Conservation (phyloP, 2,113 vertebrate genomes). For the Aspiorhynchus laticeps region DNA sequence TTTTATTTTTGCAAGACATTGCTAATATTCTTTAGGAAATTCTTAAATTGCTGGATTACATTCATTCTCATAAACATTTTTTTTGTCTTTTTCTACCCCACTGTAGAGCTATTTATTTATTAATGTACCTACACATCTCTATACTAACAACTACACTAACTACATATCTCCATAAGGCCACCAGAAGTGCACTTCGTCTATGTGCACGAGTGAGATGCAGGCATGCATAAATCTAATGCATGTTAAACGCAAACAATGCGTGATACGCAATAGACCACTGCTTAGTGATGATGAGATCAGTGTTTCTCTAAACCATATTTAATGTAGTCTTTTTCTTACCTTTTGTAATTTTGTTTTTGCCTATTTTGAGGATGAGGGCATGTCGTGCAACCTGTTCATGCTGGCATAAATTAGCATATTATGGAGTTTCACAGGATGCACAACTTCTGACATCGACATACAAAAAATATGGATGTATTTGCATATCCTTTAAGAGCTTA, state of each 20-base stretch:
- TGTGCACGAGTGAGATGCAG: neutral
- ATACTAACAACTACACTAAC: neutral
- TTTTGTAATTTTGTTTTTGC: neutral
- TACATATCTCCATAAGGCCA: neutral
- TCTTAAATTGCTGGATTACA: neutral
- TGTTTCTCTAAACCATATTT: neutral
- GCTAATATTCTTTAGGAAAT: neutral
- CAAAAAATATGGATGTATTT: neutral
- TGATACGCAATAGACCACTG: neutral
- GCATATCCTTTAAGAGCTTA: neutral
- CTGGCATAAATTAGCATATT: neutral
- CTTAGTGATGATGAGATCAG: neutral
- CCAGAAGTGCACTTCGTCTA: neutral
- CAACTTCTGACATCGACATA: neutral
- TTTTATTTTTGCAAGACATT: neutral
- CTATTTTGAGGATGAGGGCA: neutral
- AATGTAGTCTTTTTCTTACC: neutral
- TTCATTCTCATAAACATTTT: neutral
- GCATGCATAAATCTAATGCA: neutral
- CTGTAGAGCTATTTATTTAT: neutral
- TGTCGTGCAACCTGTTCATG: neutral
- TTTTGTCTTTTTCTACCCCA: neutral
- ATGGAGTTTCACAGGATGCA: neutral
- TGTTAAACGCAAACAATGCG: neutral
- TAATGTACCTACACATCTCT: neutral